These are phyloP conservation scores for Acleris emargana DNA, from an alignment of 2,888 invertebrate species.

Conservation along the genomic window DNA sequence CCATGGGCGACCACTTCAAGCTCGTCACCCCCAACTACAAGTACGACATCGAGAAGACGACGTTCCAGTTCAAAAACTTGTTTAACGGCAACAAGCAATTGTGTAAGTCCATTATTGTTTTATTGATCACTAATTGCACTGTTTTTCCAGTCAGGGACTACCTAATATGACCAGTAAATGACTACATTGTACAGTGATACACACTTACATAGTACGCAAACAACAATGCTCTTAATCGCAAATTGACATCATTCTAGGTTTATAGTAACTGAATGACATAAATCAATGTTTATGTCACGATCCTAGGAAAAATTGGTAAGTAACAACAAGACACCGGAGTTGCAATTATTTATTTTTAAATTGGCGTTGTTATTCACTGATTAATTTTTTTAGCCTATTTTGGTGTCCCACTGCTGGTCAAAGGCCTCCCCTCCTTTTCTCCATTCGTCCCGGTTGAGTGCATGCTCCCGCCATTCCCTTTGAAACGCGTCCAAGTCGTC, in stretches of 20 bases:
- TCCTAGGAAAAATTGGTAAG: neutral
- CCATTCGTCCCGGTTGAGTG: too few relatives aligned
- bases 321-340: too few relatives aligned
- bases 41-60: slow-evolving; percentile 70
- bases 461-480: too few relatives aligned
- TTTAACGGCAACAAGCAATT: slow-evolving; percentile 78
- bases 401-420: too few relatives aligned
- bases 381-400: too few relatives aligned
- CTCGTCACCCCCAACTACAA: slow-evolving; percentile 64
- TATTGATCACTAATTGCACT: neutral
- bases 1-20: slow-evolving; percentile 62
- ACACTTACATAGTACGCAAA: neutral
- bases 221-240: neutral
- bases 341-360: too few relatives aligned
- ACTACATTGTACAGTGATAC: neutral
- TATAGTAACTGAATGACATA: too few relatives aligned
- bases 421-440: too few relatives aligned
- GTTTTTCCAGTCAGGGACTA: neutral
- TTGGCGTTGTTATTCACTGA: too few relatives aligned
- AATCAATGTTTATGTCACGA: neutral
- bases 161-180: neutral
- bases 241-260: neutral
- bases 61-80: slow-evolving; percentile 70
- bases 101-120: slow-evolving; percentile 53
- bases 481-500: too few relatives aligned